These are phyloP conservation scores for Drosophila merina DNA, from an alignment of 2,888 invertebrate genomes.

Conservation along the genomic window DNA sequence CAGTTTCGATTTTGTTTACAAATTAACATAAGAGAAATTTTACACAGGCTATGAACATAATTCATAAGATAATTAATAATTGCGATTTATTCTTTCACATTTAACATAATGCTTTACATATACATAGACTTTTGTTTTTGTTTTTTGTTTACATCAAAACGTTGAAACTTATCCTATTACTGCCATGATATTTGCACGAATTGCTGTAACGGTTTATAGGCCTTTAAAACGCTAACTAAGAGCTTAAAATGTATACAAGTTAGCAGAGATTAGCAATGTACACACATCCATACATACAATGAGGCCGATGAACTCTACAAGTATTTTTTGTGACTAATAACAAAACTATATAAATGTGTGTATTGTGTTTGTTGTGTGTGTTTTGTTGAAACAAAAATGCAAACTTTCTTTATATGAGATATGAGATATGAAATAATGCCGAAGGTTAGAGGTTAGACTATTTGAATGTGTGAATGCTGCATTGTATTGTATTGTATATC, in stretches of 20 bases:
- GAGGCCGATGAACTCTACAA: constrained; percentile 1
- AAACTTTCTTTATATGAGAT: not conserved
- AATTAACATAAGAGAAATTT: constrained; percentile 69
- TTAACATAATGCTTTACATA: not conserved
- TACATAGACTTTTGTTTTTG: not conserved
- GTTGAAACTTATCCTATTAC: constrained; percentile 9
- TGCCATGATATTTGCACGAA: constrained; percentile 31
- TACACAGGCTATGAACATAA: constrained; percentile 61
- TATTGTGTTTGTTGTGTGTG: not conserved
- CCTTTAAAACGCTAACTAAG: constrained; percentile 56
- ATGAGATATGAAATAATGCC: not conserved
- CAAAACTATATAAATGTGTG: constrained; percentile 1
- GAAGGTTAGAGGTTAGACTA: constrained; percentile 1
- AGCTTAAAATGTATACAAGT: constrained; percentile 42
- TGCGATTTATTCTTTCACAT: constrained; percentile 47
- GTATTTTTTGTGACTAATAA: constrained; percentile 13
- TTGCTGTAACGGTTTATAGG: constrained; percentile 15
- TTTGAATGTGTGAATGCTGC: constrained; percentile 2
- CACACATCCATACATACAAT: not conserved
- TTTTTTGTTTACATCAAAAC: constrained; percentile 17
- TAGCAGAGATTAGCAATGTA: constrained; percentile 21
- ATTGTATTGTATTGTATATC: not conserved
- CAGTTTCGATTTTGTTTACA: constrained; percentile 56
- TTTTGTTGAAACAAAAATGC: constrained; percentile 21
- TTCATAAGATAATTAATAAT: constrained; percentile 59